Evolutionary conservation across 2,113 vertebrate genomes (phyloP), one percentile per base, ranked within the genome.

Genomic region (Neomonachus schauinslandi): DNA sequence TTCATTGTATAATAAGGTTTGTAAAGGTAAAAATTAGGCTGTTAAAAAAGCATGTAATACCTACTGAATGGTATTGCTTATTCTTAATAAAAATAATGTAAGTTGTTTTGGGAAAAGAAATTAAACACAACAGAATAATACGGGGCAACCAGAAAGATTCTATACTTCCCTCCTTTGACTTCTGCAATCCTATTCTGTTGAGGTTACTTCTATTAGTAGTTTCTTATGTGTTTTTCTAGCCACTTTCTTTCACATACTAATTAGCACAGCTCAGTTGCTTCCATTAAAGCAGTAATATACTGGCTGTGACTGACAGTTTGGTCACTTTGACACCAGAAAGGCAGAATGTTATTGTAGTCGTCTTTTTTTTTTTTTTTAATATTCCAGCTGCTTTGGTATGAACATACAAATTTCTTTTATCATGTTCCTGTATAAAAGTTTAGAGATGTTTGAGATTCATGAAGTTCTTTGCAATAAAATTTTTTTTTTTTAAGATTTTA

Each of bases 361-460:
- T 26, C 24, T 76, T 46, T 26, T 12, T 39, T 42, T 24, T 74
- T 24, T 24, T 1, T 18, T 9, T 22, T 10, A 39, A 7, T 24
- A 42, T 71, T 79, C 9, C 7, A 69, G 12, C 39, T 97, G 8
- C 46, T 90, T 92, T 90, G 31, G 22, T 77, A 67, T 72, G 33
- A 97, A 18, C 10, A 67, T 51, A 19, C 22, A 88, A 19, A 92
- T 92, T 95, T 92, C 21, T 81, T 90, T 49, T 46, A 63, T 59
- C 31, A 46, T 22, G 11, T 59, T 89, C 80, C 59, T 71, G 4
- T n/a, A 69, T 81, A 69, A 63, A 82, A 88, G 16, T 94, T 84
- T 96, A 61, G 95, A 67, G 9, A 57, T 93, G 49, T 92, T 95
- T 93, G 79, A 87, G 31, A 89, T 81, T 11, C 36, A 24, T 97